A percentile compares a stretch with the other conserved stretches of the same genome.
These are phyloP conservation scores for Dinomys branickii DNA, from an alignment of 2,113 vertebrate genomes.

Conservation along the genomic window DNA sequence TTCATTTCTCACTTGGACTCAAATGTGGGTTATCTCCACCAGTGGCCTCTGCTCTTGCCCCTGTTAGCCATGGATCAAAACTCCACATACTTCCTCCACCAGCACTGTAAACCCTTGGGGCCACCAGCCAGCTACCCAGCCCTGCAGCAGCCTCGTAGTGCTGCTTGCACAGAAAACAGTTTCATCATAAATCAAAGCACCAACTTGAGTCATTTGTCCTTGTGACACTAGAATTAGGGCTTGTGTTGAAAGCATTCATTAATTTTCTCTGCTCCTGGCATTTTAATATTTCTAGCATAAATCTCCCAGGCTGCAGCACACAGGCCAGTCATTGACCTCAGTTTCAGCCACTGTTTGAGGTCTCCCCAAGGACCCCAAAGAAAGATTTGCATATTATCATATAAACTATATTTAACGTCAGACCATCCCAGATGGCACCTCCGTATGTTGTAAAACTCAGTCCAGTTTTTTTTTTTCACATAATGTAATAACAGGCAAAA, in stretches of 20 bases:
- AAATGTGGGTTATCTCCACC: not conserved
- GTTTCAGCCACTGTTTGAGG: not conserved
- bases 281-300: not conserved
- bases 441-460: not conserved
- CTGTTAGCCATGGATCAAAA: not conserved
- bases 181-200: not conserved
- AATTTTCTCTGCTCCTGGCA: not conserved
- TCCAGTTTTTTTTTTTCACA: not conserved
- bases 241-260: not conserved
- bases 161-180: not conserved
- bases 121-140: not conserved
- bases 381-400: not conserved
- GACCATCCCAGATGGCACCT: not conserved
- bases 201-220: not conserved
- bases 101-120: not conserved
- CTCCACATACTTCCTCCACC: not conserved
- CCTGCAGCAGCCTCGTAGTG: not conserved
- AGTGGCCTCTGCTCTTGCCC: not conserved
- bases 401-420: constrained; percentile 39
- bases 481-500: not conserved
- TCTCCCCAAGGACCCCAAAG: not conserved
- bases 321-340: not conserved
- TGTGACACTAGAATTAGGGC: not conserved
- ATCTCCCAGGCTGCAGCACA: not conserved
- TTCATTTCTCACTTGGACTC: not conserved